Conservation (phyloP, 2,797 vertebrate species). For the Lepus townsendii region DNA sequence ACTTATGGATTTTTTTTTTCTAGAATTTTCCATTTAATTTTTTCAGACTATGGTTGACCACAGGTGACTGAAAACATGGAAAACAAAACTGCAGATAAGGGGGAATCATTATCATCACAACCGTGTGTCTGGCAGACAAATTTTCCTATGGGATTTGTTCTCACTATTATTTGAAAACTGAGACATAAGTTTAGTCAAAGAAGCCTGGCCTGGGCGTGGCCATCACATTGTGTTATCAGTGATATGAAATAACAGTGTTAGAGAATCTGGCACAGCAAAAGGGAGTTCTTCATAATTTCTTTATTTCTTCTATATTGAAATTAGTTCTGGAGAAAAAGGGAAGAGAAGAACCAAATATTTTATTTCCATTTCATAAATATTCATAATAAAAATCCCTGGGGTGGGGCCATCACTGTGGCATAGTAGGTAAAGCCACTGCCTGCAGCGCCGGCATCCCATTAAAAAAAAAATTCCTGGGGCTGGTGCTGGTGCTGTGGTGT, state of each 20-base stretch:
- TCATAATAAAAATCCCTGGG: too few species aligned
- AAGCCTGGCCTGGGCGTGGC: not conserved
- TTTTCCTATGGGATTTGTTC: constrained; percentile 57
- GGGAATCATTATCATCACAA: not conserved
- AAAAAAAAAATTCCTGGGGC: too few species aligned
- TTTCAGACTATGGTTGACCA: too few species aligned
- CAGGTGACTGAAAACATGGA: too few species aligned
- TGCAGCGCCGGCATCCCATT: too few species aligned
- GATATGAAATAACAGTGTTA: constrained; percentile 39
- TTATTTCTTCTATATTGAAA: constrained; percentile 60
- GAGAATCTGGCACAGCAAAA: constrained; percentile 50
- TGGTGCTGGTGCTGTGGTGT: too few species aligned
- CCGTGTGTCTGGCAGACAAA: not conserved
- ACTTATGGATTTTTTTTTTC: too few species aligned
- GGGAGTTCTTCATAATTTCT: not conserved
- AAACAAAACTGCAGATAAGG: too few species aligned
- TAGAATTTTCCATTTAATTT: too few species aligned
- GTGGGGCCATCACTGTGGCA: too few species aligned
- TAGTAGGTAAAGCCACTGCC: too few species aligned
- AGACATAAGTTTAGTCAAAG: constrained; percentile 30
- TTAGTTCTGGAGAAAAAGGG: constrained; percentile 14
- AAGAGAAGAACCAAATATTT: constrained; percentile 51
- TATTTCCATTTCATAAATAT: not conserved
- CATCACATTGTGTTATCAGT: not conserved
- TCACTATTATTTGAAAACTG: constrained; percentile 64